phyloP scores from a whole-genome alignment of 2,888 invertebrate genomes.

The Heterodera filipjevi region DNA sequence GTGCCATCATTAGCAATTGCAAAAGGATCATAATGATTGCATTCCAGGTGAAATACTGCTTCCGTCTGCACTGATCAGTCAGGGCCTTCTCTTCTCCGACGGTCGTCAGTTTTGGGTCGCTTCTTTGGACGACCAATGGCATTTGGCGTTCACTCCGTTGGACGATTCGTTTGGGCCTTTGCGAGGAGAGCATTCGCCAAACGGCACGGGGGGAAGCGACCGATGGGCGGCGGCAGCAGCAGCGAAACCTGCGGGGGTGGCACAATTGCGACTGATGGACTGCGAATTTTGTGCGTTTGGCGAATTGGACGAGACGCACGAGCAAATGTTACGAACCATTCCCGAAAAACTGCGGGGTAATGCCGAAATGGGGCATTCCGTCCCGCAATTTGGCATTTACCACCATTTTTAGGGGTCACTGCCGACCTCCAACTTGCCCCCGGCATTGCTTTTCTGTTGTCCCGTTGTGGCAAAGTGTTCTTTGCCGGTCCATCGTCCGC shows the following conservation, averaged over 20 bases:
- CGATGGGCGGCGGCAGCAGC: neutral
- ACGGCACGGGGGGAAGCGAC: neutral
- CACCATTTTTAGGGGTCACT: constrained; percentile 63
- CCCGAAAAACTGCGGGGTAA: constrained; percentile 52
- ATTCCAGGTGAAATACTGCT: constrained; percentile 52
- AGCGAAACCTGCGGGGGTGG: neutral
- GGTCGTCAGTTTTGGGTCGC: constrained; percentile 56
- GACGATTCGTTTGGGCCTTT: constrained; percentile 13
- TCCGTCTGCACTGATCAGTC: constrained; percentile 43
- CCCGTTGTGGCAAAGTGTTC: constrained; percentile 87
- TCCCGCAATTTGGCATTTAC: neutral
- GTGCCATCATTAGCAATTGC: neutral
- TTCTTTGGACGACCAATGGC: constrained; percentile 51
- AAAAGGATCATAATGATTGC: neutral
- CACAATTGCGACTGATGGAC: constrained; percentile 26
- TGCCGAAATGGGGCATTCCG: neutral
- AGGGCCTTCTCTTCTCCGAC: constrained; percentile 54
- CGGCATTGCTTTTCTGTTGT: constrained; percentile 87
- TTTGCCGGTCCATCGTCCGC: constrained; percentile 84
- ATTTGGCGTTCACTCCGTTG: constrained; percentile 38
- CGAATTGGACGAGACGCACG: constrained; percentile 47
- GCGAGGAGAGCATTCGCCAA: neutral
- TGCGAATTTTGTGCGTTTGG: constrained; percentile 52
- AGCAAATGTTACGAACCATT: constrained; percentile 47
- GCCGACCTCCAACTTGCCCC: constrained; percentile 85